These are phyloP conservation scores for Shargacucullia verbasci DNA, from an alignment of 2,888 invertebrate species.

Conservation along the genomic window DNA sequence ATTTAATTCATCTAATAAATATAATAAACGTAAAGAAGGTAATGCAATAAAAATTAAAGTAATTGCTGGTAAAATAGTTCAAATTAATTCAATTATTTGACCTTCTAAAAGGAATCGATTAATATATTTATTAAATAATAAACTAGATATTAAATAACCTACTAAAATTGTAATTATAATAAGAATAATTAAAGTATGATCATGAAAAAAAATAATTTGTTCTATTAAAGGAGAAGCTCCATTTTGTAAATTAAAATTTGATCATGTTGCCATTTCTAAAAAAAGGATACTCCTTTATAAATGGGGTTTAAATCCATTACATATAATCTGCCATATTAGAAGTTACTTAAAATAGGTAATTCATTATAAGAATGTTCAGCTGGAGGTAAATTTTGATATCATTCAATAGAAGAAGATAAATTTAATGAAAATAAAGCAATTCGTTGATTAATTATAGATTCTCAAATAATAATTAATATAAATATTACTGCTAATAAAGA, in stretches of 20 bases:
- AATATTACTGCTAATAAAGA: conserved; percentile 89
- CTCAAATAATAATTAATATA: conserved; percentile 90
- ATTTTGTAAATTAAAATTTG: conserved; percentile 89
- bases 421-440: conserved; percentile 84
- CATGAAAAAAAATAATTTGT: conserved; percentile 91
- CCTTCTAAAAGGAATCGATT: conserved; percentile 89
- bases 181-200: conserved; percentile 90
- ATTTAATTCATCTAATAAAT: conserved; percentile 90
- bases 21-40: conserved; percentile 90
- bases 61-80: conserved; percentile 90
- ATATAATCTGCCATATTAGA: conserved; percentile 90
- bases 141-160: conserved; percentile 86
- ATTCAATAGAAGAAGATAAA: conserved; percentile 90
- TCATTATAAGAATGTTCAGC: conserved; percentile 90
- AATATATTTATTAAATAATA: conserved; percentile 89
- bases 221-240: conserved; percentile 90
- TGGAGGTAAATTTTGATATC: conserved; percentile 88
- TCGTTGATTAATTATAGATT: conserved; percentile 88
- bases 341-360: conserved; percentile 88
- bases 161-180: conserved; percentile 90
- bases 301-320: conserved; percentile 91
- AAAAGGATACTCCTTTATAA: conserved; percentile 90
- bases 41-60: conserved; percentile 90
- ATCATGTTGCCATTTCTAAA: conserved; percentile 90
- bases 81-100: conserved; percentile 91